phyloP scores from a whole-genome alignment of 2,888 invertebrate species.

The Chymomyza fuscimana region DNA sequence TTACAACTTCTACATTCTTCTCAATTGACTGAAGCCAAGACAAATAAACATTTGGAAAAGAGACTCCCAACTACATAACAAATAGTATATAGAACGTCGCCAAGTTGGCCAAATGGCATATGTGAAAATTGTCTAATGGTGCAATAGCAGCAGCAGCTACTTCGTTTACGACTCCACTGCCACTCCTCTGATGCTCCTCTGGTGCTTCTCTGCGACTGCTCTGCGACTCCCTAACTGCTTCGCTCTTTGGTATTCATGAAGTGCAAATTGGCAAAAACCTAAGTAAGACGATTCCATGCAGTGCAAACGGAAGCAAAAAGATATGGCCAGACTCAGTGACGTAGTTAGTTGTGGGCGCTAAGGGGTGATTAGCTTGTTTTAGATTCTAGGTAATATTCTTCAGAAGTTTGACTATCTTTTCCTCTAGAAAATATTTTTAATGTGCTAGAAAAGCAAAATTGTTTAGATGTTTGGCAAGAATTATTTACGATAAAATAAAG shows the following conservation, averaged over 20 bases:
- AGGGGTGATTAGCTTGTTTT: too few relatives aligned
- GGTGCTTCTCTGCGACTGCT: neutral
- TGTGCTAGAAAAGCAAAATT: too few relatives aligned
- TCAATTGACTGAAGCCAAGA: slow-evolving; percentile 26
- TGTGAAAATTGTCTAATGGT: slow-evolving; percentile 69
- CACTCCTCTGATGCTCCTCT: neutral
- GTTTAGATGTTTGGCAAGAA: too few relatives aligned
- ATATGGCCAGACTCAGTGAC: slow-evolving; percentile 24
- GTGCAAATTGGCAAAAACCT: slow-evolving; percentile 65
- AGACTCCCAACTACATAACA: neutral
- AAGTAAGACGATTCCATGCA: slow-evolving; percentile 28
- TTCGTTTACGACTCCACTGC: neutral
- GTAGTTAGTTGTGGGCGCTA: too few relatives aligned
- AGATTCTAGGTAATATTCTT: too few relatives aligned
- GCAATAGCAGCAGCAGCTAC: slow-evolving; percentile 46
- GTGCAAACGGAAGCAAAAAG: slow-evolving; percentile 15
- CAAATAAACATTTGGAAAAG: slow-evolving; percentile 38
- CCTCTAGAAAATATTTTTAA: too few relatives aligned
- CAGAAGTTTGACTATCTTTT: too few relatives aligned
- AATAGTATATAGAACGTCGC: neutral
- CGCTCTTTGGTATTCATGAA: slow-evolving; percentile 62
- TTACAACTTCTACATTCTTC: slow-evolving; percentile 13
- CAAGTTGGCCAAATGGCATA: slow-evolving; percentile 46
- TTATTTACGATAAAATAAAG: too few relatives aligned
- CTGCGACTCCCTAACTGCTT: neutral